A percentile compares a stretch with the other conserved stretches of the same genome.
Conservation (phyloP, 2,797 vertebrate genomes). For the Lithobates sylvaticus region DNA sequence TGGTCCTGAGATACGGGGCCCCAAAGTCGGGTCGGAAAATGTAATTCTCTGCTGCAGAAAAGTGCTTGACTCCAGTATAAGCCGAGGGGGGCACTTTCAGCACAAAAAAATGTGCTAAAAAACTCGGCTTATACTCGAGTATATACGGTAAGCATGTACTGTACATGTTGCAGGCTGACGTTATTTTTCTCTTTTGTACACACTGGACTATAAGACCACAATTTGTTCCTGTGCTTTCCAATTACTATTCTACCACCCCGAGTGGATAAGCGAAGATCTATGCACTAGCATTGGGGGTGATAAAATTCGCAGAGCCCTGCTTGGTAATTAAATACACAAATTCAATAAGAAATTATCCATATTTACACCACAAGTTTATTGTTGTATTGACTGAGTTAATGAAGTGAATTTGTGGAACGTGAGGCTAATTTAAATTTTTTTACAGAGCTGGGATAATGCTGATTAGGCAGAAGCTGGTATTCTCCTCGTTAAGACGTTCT, state of each 20-base stretch:
- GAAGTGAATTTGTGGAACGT: slow-evolving; percentile 39
- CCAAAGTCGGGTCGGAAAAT: no score
- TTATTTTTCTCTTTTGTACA: background rate
- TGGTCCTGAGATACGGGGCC: no score
- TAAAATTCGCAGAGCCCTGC: background rate
- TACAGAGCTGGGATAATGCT: slow-evolving; percentile 2
- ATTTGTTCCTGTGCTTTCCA: background rate
- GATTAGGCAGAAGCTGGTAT: slow-evolving; percentile 1
- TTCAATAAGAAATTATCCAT: slow-evolving; percentile 54
- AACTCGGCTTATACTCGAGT: no score
- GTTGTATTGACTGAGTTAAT: slow-evolving; percentile 54
- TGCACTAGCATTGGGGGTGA: background rate
- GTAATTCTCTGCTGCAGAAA: no score
- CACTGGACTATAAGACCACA: background rate
- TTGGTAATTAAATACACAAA: slow-evolving; percentile 47
- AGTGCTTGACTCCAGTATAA: no score
- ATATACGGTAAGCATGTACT: background rate
- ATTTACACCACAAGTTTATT: slow-evolving; percentile 42
- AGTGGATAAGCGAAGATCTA: slow-evolving; percentile 24
- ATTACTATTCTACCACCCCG: slow-evolving; percentile 7
- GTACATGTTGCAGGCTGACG: background rate
- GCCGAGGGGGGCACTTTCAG: no score
- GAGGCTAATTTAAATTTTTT: slow-evolving; percentile 23
- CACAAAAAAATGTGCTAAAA: no score
- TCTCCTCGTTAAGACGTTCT: background rate